phyloP scores from a whole-genome alignment of 2,888 invertebrate species.

The Clepsis dumicolana region DNA sequence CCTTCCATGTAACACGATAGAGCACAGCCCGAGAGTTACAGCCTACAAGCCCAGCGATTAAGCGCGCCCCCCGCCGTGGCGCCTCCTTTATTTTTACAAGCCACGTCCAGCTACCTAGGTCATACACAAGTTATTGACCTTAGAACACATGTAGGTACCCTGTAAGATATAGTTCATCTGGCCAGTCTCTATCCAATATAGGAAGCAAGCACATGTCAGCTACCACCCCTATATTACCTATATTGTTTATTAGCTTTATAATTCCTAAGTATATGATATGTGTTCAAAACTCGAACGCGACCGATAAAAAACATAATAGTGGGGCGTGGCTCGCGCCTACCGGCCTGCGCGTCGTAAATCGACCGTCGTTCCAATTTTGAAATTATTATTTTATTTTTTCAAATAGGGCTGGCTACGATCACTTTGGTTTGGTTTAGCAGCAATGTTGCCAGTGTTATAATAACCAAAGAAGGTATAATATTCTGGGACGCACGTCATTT shows the following conservation, averaged over 20 bases:
- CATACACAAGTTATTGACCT: slow-evolving; percentile 18
- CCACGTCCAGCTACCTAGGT: neutral
- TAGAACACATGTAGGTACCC: neutral
- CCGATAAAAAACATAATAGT: slow-evolving; percentile 58
- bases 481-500: too few relatives aligned
- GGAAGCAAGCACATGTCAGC: too few relatives aligned
- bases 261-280: too few relatives aligned
- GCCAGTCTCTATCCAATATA: too few relatives aligned
- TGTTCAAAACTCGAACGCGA: slow-evolving; percentile 2
- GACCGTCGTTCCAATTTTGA: slow-evolving; percentile 55
- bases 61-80: slow-evolving; percentile 37
- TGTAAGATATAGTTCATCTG: too few relatives aligned
- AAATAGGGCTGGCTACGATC: too few relatives aligned
- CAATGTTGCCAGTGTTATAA: too few relatives aligned
- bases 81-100: slow-evolving; percentile 34
- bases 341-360: slow-evolving; percentile 62
- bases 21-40: slow-evolving; percentile 42
- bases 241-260: too few relatives aligned
- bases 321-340: slow-evolving; percentile 65
- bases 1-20: slow-evolving; percentile 1
- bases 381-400: slow-evolving; percentile 57
- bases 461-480: too few relatives aligned
- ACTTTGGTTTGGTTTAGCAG: too few relatives aligned
- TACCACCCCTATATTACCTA: too few relatives aligned
- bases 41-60: slow-evolving; percentile 52